phyloP scores from a whole-genome alignment of 2,888 invertebrate species.

The Leucoma salicis region DNA sequence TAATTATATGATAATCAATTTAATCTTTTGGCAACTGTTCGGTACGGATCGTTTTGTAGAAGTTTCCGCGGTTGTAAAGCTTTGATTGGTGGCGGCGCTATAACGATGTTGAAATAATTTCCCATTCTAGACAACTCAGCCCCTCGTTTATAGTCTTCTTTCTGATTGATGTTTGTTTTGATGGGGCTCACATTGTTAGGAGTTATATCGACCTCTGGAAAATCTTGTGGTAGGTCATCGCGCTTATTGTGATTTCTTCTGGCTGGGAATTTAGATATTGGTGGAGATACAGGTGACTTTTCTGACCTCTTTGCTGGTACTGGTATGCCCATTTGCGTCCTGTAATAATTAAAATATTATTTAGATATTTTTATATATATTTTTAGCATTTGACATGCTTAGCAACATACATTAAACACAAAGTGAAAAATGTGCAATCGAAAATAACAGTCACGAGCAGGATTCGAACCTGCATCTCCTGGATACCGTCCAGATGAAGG shows the following conservation, averaged over 20 bases:
- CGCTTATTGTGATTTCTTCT: slow-evolving; percentile 44
- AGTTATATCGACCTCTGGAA: slow-evolving; percentile 40
- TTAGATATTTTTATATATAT: too few relatives aligned
- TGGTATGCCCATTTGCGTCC: slow-evolving; percentile 77
- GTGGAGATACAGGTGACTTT: slow-evolving; percentile 23
- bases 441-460: too few relatives aligned
- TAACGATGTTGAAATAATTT: slow-evolving; percentile 76
- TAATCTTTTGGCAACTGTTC: slow-evolving; percentile 42
- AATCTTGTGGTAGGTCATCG: slow-evolving; percentile 42
- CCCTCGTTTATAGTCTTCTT: slow-evolving; percentile 51
- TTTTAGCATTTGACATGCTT: too few relatives aligned
- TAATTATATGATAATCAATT: slow-evolving; percentile 16
- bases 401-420: too few relatives aligned
- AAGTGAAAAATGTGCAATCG: too few relatives aligned
- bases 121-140: slow-evolving; percentile 70
- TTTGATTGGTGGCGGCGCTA: slow-evolving; percentile 73
- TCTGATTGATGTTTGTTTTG: slow-evolving; percentile 27
- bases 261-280: slow-evolving; percentile 32
- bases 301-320: slow-evolving; percentile 54
- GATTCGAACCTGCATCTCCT: too few relatives aligned
- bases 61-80: slow-evolving; percentile 67
- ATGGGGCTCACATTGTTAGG: slow-evolving; percentile 7
- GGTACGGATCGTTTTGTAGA: slow-evolving; percentile 46
- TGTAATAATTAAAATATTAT: slow-evolving; percentile 39
- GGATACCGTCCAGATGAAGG: too few relatives aligned